Evolutionary conservation across 2,888 invertebrate species (phyloP).

Genomic region (Hermodice carunculata): DNA sequence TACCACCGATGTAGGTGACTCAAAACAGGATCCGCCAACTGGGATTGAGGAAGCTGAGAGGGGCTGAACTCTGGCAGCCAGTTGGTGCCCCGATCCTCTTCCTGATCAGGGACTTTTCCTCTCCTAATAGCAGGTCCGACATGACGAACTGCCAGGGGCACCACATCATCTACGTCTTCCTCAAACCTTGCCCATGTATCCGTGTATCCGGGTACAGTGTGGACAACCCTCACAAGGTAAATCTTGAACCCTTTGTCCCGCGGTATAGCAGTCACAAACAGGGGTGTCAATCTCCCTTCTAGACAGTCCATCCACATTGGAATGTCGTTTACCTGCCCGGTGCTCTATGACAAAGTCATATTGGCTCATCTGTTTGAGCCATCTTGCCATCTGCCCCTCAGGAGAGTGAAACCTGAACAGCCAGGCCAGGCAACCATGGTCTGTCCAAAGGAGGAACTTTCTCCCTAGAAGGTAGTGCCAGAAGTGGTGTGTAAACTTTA

Average conservation of each 20-base stretch:
- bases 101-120: too few species aligned
- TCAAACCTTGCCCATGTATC: too few species aligned
- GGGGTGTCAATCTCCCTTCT: slow-evolving; percentile 21
- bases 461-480: slow-evolving; percentile 38
- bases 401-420: slow-evolving; percentile 23
- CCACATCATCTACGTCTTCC: neutral
- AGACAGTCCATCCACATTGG: slow-evolving; percentile 38
- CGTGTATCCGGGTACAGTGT: too few species aligned
- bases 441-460: slow-evolving; percentile 30
- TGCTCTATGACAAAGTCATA: slow-evolving; percentile 32
- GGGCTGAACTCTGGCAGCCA: too few species aligned
- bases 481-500: slow-evolving; percentile 32
- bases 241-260: too few species aligned
- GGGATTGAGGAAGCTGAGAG: too few species aligned
- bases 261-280: too few species aligned
- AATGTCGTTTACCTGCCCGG: slow-evolving; percentile 29
- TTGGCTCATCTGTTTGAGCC: slow-evolving; percentile 22
- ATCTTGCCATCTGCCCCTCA: slow-evolving; percentile 27
- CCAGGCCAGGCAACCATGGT: slow-evolving; percentile 41
- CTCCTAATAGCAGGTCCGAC: too few species aligned
- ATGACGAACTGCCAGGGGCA: neutral
- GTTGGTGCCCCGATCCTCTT: too few species aligned
- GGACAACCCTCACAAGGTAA: too few species aligned
- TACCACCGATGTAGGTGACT: too few species aligned
- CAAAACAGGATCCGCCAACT: too few species aligned